A percentile compares a stretch with the other conserved stretches of the same genome.
phyloP scores from a whole-genome alignment of 23 tunicate species.

The Aplidium turbinatum region DNA sequence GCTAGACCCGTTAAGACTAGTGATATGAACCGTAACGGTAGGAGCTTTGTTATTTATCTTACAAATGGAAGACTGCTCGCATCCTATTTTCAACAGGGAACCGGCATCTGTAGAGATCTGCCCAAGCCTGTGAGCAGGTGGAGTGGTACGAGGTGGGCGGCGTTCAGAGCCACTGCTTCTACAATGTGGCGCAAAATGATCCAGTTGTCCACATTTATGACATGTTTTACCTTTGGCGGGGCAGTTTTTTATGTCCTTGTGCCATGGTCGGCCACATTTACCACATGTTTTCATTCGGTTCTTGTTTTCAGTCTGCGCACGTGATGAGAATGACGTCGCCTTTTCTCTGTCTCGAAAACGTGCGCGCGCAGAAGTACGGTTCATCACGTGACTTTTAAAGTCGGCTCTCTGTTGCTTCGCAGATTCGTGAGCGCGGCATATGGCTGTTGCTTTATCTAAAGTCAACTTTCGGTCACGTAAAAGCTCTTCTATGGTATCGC shows the following conservation, averaged over 20 bases:
- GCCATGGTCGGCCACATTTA: neutral
- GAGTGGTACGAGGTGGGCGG: too few species aligned
- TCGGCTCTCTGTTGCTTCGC: conserved; percentile 1
- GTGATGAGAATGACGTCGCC: neutral
- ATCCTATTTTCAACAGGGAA: too few species aligned
- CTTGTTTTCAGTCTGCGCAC: neutral
- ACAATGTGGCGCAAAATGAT: conserved; percentile 14
- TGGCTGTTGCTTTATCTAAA: neutral
- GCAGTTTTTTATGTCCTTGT: neutral
- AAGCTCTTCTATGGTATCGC: conserved; percentile 1
- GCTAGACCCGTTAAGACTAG: too few species aligned
- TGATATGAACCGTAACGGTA: too few species aligned
- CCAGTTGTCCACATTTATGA: neutral
- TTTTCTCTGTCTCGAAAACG: neutral
- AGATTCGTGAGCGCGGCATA: neutral
- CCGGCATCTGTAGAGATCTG: too few species aligned
- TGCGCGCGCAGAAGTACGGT: neutral
- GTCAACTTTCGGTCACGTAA: neutral
- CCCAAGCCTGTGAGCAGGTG: too few species aligned
- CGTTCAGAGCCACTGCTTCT: too few species aligned
- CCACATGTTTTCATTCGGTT: too few species aligned
- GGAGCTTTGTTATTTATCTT: too few species aligned
- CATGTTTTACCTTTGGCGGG: neutral
- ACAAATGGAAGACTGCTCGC: too few species aligned
- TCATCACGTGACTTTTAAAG: neutral